Percentiles rank a stretch among this genome's conserved stretches.
These are phyloP conservation scores for Semnopithecus entellus DNA, from an alignment of 2,113 vertebrate species.

Conservation along the genomic window DNA sequence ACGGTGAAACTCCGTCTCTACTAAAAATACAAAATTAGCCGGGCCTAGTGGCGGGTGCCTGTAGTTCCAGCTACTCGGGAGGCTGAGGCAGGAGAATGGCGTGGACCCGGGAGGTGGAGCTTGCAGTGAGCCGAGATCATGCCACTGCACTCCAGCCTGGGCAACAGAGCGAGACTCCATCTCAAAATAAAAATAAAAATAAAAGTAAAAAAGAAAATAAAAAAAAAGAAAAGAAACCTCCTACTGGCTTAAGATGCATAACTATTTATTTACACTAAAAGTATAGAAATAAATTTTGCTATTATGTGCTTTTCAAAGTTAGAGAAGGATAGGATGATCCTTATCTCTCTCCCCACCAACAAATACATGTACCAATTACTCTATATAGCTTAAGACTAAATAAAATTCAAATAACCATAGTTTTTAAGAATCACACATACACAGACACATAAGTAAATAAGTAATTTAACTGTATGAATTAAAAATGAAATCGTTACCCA, in stretches of 20 bases:
- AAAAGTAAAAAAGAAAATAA: no score
- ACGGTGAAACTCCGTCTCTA: no score
- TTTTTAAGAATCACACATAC: neutral
- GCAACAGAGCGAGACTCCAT: no score
- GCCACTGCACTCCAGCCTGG: no score
- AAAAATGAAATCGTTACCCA: constrained; percentile 19
- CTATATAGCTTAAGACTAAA: neutral
- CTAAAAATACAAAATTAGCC: no score
- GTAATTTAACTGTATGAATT: constrained; percentile 30
- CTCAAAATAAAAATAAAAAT: no score
- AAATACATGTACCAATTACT: neutral
- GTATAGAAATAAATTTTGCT: neutral
- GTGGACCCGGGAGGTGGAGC: no score
- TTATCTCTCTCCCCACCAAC: neutral
- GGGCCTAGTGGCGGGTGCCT: rapidly evolving
- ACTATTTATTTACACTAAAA: neutral
- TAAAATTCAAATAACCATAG: constrained; percentile 20
- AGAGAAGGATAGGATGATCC: neutral
- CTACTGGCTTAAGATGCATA: neutral
- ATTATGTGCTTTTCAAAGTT: constrained; percentile 12
- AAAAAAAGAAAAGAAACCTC: no score
- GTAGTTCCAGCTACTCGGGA: no score
- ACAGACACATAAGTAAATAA: constrained; percentile 18
- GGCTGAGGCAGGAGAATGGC: no score
- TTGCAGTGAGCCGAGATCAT: no score